Conservation (phyloP, 2,888 invertebrate genomes). For the Piscicola geometra region DNA sequence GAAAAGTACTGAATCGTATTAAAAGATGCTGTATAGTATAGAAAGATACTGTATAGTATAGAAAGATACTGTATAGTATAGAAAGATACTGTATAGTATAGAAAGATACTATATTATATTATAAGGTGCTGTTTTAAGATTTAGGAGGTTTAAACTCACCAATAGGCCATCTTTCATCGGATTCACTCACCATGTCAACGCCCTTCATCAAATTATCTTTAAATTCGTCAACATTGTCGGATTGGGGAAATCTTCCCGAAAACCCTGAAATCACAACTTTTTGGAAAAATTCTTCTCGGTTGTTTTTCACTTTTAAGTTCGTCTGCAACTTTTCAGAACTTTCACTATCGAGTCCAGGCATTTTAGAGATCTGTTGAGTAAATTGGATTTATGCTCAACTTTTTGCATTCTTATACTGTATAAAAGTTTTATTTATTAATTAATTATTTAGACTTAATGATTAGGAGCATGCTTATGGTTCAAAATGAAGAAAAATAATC, state of each 20-base stretch:
- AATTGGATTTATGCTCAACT: no score
- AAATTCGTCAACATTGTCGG: conserved; percentile 84
- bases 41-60: no score
- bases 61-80: no score
- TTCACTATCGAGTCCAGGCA: not conserved
- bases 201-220: conserved; percentile 81
- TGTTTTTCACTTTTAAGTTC: not conserved
- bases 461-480: not conserved
- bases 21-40: no score
- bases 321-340: not conserved
- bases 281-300: conserved; percentile 26
- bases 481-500: no score
- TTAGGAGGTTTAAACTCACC: conserved; percentile 36
- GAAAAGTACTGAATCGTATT: no score
- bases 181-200: conserved; percentile 86
- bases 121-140: no score
- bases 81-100: no score
- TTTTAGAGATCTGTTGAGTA: not conserved
- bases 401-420: not conserved
- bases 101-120: no score
- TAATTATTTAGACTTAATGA: not conserved
- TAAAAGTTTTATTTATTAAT: not conserved
- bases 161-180: conserved; percentile 43
- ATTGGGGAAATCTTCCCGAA: conserved; percentile 75
- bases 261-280: conserved; percentile 58